These are phyloP conservation scores for Nemurella pictetii DNA, from an alignment of 2,888 invertebrate species.

Conservation along the genomic window DNA sequence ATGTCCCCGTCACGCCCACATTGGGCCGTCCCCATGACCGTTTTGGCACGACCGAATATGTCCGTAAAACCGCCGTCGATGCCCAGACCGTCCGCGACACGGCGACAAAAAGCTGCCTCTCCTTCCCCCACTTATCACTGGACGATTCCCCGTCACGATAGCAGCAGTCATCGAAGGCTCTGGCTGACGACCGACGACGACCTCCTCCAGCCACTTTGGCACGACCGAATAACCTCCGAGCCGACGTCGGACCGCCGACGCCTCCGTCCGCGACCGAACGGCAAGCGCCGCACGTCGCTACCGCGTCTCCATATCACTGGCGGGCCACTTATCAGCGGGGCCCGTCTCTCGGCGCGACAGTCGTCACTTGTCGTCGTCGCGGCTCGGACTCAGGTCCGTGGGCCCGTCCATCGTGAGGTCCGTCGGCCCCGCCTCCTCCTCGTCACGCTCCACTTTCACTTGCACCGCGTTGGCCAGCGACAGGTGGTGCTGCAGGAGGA, in stretches of 20 bases:
- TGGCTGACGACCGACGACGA: background rate
- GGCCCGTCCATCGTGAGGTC: conserved; percentile 49
- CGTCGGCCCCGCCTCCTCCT: conserved; percentile 50
- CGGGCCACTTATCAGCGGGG: background rate
- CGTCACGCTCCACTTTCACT: conserved; percentile 39
- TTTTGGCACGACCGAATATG: background rate
- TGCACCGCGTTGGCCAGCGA: conserved; percentile 15
- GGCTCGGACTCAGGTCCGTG: conserved; percentile 39
- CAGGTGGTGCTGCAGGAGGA: conserved; percentile 46
- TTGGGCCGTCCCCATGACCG: background rate
- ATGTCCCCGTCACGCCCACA: background rate
- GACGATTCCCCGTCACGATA: background rate
- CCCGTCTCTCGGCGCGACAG: conserved; percentile 14
- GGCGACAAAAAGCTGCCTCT: background rate
- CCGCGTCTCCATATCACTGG: background rate
- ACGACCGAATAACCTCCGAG: background rate
- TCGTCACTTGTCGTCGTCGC: conserved; percentile 14
- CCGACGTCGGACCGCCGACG: background rate
- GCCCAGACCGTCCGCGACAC: background rate
- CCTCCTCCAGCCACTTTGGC: background rate
- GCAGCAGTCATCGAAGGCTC: no score
- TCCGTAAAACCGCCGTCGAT: background rate
- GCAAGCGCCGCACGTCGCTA: conserved; percentile 18
- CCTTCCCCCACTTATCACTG: background rate
- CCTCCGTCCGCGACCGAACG: conserved; percentile 18